Percentiles rank a stretch among this genome's conserved stretches.
phyloP scores from a whole-genome alignment of 2,888 invertebrate genomes.

The Xestia rhomboidea region DNA sequence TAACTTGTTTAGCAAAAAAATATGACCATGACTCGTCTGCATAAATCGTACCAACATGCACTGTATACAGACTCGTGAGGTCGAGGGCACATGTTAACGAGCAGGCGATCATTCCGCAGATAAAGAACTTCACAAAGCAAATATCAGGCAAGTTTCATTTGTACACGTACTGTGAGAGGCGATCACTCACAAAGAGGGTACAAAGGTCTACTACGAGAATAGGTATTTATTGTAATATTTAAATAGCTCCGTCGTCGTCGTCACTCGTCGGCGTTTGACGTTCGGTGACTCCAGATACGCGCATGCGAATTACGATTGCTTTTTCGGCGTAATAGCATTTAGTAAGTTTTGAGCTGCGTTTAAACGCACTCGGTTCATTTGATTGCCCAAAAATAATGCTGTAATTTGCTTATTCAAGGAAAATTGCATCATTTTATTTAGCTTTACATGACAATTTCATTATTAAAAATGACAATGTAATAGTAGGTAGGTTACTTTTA shows the following conservation, averaged over 20 bases:
- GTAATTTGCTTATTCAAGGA: neutral
- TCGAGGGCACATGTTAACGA: slow-evolving; percentile 28
- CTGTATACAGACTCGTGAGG: slow-evolving; percentile 3
- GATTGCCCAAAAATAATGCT: neutral
- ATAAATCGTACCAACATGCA: neutral
- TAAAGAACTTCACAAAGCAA: slow-evolving; percentile 27
- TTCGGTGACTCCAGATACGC: neutral
- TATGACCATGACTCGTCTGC: slow-evolving; percentile 2
- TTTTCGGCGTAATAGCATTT: neutral
- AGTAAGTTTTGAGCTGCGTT: neutral
- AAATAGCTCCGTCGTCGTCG: slow-evolving; percentile 1
- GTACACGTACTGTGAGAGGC: slow-evolving; percentile 12
- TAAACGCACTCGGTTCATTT: neutral
- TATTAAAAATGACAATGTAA: neutral
- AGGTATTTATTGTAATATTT: slow-evolving; percentile 22
- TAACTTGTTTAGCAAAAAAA: slow-evolving; percentile 12
- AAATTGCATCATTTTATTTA: neutral
- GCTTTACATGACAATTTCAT: neutral
- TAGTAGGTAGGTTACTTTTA: neutral
- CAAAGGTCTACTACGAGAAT: slow-evolving; percentile 42
- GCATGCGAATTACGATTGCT: neutral
- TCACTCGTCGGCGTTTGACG: slow-evolving; percentile 8
- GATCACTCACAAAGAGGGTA: slow-evolving; percentile 35
- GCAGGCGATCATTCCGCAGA: slow-evolving; percentile 42
- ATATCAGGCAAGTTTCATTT: slow-evolving; percentile 12